Conservation (phyloP, 2,888 invertebrate species). For the Synanthedon vespiformis region DNA sequence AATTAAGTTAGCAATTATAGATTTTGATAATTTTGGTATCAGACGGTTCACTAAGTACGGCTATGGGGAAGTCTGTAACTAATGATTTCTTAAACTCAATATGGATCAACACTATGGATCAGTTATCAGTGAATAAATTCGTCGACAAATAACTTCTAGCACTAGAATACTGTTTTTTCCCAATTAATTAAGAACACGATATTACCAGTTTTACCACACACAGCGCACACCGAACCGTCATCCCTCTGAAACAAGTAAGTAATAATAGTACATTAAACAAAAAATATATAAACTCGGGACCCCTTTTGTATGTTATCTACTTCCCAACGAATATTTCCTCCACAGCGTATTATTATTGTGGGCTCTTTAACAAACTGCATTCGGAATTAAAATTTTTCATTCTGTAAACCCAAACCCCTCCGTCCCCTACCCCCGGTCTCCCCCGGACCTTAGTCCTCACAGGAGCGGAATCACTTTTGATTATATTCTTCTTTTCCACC, state of each 20-base stretch:
- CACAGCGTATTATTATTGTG: slow-evolving; percentile 53
- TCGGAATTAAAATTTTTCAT: slow-evolving; percentile 69
- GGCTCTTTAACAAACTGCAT: slow-evolving; percentile 68
- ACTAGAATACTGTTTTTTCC: no score
- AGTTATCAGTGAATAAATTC: no score
- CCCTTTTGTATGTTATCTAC: slow-evolving; percentile 57
- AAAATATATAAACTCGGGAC: slow-evolving; percentile 25
- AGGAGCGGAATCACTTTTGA: slow-evolving; percentile 56
- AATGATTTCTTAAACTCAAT: no score
- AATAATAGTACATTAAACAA: slow-evolving; percentile 44
- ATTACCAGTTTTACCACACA: background rate
- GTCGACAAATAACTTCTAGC: no score
- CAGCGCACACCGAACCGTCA: slow-evolving; percentile 2
- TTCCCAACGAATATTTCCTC: slow-evolving; percentile 39
- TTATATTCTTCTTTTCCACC: slow-evolving; percentile 53
- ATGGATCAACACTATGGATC: no score
- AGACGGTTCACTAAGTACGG: no score
- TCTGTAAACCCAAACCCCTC: slow-evolving; percentile 19
- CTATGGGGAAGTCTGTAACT: no score
- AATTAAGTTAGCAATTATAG: no score
- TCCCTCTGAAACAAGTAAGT: slow-evolving; percentile 44
- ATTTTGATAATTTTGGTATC: no score
- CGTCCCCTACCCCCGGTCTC: slow-evolving; percentile 8
- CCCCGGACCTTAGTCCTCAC: slow-evolving; percentile 18
- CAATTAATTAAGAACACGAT: background rate